Base-by-base conservation (phyloP, 2,797 vertebrate genomes). In the Aythya fuligula region DNA sequence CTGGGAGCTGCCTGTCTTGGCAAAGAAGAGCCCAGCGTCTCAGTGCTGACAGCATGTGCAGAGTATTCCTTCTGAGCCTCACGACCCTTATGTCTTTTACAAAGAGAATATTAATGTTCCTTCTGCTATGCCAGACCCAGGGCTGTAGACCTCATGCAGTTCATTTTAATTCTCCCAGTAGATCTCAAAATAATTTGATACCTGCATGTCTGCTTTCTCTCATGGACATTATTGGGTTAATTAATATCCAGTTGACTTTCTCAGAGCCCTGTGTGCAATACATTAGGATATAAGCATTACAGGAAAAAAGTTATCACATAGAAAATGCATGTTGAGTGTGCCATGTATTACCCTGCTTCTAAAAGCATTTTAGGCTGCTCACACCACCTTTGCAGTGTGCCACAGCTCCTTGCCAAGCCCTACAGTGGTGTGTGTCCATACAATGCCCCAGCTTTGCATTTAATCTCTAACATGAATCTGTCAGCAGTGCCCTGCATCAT, bases 401-500 rank as follows among this genome's bases (percentile, higher is more conserved):
- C 28, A 32, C 39, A 77, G 38, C 34, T n/a, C 19, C 62, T 62
- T 73, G 38, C 34, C 64, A 38, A 36, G 19, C 19, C 11, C 34
- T 17, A 7, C 20, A 21, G n/a, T 15, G 27, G 27, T 7, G 56
- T 15, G 45, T 43, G 1, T 49, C 32, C 69, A 38, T 15, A 15
- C 34, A 65, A 43, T 49, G 18, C 15, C 38, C 19, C 38, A 38
- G 10, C 8, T 58, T 41, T 28, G 6, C 12, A 18, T 28, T 61
- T 69, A 20, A 10, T 32, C 36, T 70, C 81, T 49, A 28, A 54
- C 0, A 0, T 32, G 27, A 30, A 5, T 54, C 65, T 58, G 1
- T 8, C 24, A 58, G 28, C 36, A 58, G 15, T 1, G 0, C 22
- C 7, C 19, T 12, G 19, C 25, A 2, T 14, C 0, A 0, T 83